A percentile compares a stretch with the other conserved stretches of the same genome.
These are phyloP conservation scores for Umimayanthus chanpuru DNA, from an alignment of 92 coral and sea anemone species.

Conservation along the genomic window DNA sequence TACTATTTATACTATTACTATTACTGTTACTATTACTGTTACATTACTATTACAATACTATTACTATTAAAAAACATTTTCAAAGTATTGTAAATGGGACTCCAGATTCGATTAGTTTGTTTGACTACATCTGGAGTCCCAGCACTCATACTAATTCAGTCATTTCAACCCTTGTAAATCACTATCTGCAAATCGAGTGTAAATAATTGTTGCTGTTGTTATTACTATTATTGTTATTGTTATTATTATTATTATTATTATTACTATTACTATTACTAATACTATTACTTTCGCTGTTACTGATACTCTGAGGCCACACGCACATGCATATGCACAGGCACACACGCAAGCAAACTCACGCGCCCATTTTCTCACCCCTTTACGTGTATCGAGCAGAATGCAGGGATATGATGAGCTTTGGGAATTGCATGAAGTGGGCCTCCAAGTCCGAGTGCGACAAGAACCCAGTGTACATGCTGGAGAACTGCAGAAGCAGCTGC, in stretches of 20 bases:
- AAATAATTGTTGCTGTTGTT: neutral
- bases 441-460: constrained; percentile 8
- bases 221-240: neutral
- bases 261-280: neutral
- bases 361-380: no score
- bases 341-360: no score
- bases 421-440: neutral
- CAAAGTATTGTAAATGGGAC: no score
- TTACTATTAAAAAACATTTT: no score
- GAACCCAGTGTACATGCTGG: neutral
- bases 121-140: no score
- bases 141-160: no score
- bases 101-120: no score
- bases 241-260: neutral
- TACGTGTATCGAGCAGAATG: neutral
- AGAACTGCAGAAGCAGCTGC: constrained; percentile 1
- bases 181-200: no score
- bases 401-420: constrained; percentile 6
- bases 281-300: neutral
- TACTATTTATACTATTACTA: neutral
- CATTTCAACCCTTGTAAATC: no score
- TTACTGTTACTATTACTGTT: neutral
- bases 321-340: no score
- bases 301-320: neutral
- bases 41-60: no score